Conservation (phyloP, 2,888 invertebrate species). For the Cancer borealis region DNA sequence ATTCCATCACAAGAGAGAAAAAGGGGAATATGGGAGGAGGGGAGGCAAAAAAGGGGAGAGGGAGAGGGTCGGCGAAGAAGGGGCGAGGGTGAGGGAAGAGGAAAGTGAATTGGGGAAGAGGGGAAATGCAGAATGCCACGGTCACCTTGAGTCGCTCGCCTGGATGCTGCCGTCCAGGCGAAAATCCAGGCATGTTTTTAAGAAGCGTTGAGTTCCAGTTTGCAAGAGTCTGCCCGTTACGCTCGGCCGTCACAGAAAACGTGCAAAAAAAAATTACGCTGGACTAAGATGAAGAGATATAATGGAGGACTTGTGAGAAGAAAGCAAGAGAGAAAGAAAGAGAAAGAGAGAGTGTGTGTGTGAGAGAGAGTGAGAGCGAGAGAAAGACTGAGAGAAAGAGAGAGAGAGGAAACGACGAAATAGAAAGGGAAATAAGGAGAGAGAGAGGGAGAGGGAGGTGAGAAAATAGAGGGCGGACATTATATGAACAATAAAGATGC, state of each 20-base stretch:
- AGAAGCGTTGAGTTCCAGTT: background rate
- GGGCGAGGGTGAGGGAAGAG: conserved; percentile 71
- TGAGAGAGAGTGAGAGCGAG: conserved; percentile 46
- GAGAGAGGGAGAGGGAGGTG: conserved; percentile 67
- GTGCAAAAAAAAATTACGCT: background rate
- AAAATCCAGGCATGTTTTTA: background rate
- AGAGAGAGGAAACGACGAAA: conserved; percentile 52
- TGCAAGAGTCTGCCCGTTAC: conserved; percentile 26
- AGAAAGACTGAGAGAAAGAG: conserved; percentile 52
- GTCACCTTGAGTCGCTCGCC: conserved; percentile 64
- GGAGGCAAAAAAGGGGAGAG: conserved; percentile 69
- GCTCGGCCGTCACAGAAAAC: conserved; percentile 38
- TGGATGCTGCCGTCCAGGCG: conserved; percentile 39
- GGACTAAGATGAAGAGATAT: conserved; percentile 20
- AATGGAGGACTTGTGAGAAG: conserved; percentile 38
- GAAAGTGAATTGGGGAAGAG: conserved; percentile 71
- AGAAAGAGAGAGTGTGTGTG: conserved; percentile 38
- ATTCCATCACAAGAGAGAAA: conserved; percentile 68
- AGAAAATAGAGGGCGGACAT: conserved; percentile 71
- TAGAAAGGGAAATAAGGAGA: conserved; percentile 46
- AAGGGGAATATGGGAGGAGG: conserved; percentile 68
- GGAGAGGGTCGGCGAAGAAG: conserved; percentile 72
- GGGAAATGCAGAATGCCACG: conserved; percentile 65
- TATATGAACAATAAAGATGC: conserved; percentile 75
- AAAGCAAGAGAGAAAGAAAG: conserved; percentile 1